phyloP scores from a whole-genome alignment of 2,113 vertebrate genomes.

The Zapus hudsonius region DNA sequence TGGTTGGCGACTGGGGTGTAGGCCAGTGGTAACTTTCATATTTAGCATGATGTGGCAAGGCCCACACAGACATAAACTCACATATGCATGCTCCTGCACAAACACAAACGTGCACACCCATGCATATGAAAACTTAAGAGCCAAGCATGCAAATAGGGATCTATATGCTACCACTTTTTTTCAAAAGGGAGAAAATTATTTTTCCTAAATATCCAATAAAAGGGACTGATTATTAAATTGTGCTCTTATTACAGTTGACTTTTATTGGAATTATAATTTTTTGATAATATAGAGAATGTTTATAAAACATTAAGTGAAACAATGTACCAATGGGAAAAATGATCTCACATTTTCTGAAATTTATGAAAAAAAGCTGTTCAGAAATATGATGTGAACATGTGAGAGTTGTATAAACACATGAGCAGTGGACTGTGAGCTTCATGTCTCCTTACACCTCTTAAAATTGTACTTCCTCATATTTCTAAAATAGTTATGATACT shows the following conservation, averaged over 20 bases:
- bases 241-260: neutral
- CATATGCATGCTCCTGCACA: no score
- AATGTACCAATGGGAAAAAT: neutral
- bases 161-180: neutral
- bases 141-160: neutral
- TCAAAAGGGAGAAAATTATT: neutral
- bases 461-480: no score
- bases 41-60: neutral
- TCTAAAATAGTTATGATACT: neutral
- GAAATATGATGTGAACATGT: neutral
- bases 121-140: no score
- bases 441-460: no score
- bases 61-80: no score
- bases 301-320: conserved; percentile 34
- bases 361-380: neutral
- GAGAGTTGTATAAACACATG: neutral
- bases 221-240: neutral
- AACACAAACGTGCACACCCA: no score
- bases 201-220: neutral
- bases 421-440: conserved; percentile 2
- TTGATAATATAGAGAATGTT: neutral
- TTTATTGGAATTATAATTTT: conserved; percentile 32
- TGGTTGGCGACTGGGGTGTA: neutral
- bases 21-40: neutral
- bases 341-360: neutral